phyloP scores from a whole-genome alignment of 2,797 vertebrate species.

The Schizopygopsis pylzovi region DNA sequence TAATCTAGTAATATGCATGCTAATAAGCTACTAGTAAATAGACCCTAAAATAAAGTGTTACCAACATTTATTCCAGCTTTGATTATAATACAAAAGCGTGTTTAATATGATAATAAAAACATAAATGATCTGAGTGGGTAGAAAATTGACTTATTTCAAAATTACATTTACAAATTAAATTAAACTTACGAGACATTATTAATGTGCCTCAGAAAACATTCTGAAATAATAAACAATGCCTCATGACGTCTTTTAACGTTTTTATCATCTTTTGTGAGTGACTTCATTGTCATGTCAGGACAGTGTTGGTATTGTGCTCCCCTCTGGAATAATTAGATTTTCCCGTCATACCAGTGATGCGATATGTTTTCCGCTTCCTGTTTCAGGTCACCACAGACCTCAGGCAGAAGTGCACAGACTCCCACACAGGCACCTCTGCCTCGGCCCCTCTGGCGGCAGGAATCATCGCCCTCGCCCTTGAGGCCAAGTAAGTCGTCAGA shows the following conservation, averaged over 20 bases:
- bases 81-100: neutral
- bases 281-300: neutral
- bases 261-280: neutral
- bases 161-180: neutral
- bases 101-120: neutral
- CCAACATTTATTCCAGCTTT: neutral
- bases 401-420: slow-evolving; percentile 94
- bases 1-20: no score
- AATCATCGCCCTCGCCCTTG: slow-evolving; percentile 95
- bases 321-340: neutral
- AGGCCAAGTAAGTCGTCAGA: slow-evolving; percentile 79
- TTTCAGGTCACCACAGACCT: slow-evolving; percentile 94
- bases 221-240: neutral
- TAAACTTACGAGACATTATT: no score
- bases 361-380: slow-evolving; percentile 4
- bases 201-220: neutral
- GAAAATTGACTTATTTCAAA: neutral
- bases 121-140: neutral
- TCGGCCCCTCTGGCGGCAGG: slow-evolving; percentile 95
- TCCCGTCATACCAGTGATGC: neutral
- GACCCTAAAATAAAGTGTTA: no score
- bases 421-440: slow-evolving; percentile 96
- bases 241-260: neutral
- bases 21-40: no score
- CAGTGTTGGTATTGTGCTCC: neutral